Percentiles rank a stretch among this genome's conserved stretches.
Conservation (phyloP, 2,888 invertebrate species). For the Pharmacophagus antenor region DNA sequence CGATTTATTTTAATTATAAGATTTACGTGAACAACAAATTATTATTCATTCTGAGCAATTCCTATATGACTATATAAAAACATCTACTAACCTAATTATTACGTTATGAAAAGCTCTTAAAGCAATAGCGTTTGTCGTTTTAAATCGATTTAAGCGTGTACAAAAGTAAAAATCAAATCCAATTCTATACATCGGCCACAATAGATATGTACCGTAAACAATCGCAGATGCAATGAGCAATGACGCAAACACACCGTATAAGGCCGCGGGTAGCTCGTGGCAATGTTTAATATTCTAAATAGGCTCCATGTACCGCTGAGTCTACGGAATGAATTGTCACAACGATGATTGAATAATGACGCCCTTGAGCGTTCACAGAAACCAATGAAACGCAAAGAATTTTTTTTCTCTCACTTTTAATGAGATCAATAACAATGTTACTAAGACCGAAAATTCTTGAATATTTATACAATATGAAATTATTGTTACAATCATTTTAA, state of each 20-base stretch:
- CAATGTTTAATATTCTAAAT: slow-evolving; percentile 23
- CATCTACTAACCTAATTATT: no score
- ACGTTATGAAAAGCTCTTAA: neutral
- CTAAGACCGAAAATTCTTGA: no score
- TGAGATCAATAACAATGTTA: no score
- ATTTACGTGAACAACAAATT: no score
- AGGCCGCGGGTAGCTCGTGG: slow-evolving; percentile 15
- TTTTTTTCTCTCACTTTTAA: no score
- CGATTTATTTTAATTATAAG: no score
- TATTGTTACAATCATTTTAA: no score
- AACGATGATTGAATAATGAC: neutral
- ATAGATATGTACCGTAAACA: slow-evolving; percentile 18
- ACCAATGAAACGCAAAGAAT: neutral
- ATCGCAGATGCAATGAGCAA: slow-evolving; percentile 9
- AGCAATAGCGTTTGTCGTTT: neutral
- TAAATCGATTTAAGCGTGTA: neutral
- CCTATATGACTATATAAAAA: no score
- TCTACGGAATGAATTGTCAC: slow-evolving; percentile 14
- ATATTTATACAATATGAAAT: no score
- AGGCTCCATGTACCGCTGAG: neutral
- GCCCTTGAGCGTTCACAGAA: slow-evolving; percentile 2
- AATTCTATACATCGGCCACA: neutral
- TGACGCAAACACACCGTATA: slow-evolving; percentile 25
- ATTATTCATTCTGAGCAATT: no score
- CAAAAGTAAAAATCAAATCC: neutral